Evolutionary conservation across 2,797 vertebrate genomes (phyloP), one percentile per base, ranked within the genome.

Genomic region (Hozukius guyotensis): DNA sequence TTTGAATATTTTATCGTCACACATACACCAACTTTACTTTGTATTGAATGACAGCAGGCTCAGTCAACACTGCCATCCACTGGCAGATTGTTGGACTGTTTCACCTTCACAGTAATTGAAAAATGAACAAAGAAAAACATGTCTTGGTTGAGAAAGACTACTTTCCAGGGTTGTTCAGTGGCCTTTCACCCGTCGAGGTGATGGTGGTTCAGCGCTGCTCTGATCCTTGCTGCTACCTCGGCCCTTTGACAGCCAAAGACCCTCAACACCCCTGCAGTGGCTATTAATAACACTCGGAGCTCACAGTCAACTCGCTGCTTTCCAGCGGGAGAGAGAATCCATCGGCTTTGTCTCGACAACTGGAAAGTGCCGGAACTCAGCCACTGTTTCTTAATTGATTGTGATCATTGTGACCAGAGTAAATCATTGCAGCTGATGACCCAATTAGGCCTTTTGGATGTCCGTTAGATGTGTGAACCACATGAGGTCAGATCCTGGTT

Each of bases 211-310:
- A 67, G 67, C 9, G n/a, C 24, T n/a, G 36, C 74, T 42, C 38
- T 42, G 72, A 36, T 78, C 74, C 72, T 61, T 31, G 31, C 55
- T 57, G 70, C 80, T 77, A 46, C 74, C 59, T 87, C 71, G 55
- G 65, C 56, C 69, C 61, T 73, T 70, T 90, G 89, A 93, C 85
- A 91, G 80, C 80, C 85, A 73, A 22, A 84, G 74, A 91, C 87
- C 84, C 76, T 53, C 29, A 18, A 84, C 80, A 80, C 81, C 84
- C 79, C 84, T 84, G 81, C 84, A 71, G 84, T 57, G 80, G 75
- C 91, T 94, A 94, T 93, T 89, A 90, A 93, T 94, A 93, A 67
- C 81, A 57, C 59, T 71, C 53, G 6, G 63, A 84, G 79, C 89
- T 89, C 84, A 52, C 72, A 75, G 80, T 80, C 65, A 31, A 77